Conservation (phyloP, 2,888 invertebrate species). For the Endotricha flammealis region DNA sequence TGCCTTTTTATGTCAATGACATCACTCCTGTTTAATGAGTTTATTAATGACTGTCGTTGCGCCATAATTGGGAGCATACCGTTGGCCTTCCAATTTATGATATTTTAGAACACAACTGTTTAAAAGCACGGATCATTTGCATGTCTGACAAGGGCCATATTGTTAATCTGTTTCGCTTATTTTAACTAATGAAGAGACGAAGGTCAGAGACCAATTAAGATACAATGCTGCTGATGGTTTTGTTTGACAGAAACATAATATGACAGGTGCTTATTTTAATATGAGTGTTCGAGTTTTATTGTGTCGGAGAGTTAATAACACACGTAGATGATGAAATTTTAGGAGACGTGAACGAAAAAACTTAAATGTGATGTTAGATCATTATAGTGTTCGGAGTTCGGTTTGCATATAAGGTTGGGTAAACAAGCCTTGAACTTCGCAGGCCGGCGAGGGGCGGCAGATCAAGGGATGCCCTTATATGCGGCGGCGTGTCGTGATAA, state of each 20-base stretch:
- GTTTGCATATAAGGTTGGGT: not conserved
- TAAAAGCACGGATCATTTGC: slow-evolving; percentile 33
- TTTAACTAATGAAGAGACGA: slow-evolving; percentile 32
- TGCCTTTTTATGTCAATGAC: slow-evolving; percentile 25
- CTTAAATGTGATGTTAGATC: too few species aligned
- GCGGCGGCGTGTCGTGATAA: not conserved
- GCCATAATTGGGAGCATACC: slow-evolving; percentile 12
- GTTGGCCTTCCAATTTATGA: slow-evolving; percentile 18
- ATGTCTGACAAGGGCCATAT: slow-evolving; percentile 39
- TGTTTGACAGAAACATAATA: slow-evolving; percentile 19
- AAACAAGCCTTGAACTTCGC: slow-evolving; percentile 11
- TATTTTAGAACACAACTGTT: slow-evolving; percentile 1
- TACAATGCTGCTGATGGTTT: slow-evolving; percentile 26
- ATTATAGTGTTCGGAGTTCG: slow-evolving; percentile 2
- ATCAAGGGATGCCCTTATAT: slow-evolving; percentile 26
- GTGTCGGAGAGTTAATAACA: not conserved
- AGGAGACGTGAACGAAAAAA: too few species aligned
- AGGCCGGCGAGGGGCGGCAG: slow-evolving; percentile 24
- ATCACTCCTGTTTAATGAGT: slow-evolving; percentile 26
- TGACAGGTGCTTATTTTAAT: slow-evolving; percentile 31
- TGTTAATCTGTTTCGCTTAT: slow-evolving; percentile 23
- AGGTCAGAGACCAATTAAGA: slow-evolving; percentile 43
- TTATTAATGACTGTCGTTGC: slow-evolving; percentile 25
- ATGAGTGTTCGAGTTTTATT: not conserved
- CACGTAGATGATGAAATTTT: too few species aligned